phyloP scores from a whole-genome alignment of 2,888 invertebrate species.

The Lycocerus yunnanus region DNA sequence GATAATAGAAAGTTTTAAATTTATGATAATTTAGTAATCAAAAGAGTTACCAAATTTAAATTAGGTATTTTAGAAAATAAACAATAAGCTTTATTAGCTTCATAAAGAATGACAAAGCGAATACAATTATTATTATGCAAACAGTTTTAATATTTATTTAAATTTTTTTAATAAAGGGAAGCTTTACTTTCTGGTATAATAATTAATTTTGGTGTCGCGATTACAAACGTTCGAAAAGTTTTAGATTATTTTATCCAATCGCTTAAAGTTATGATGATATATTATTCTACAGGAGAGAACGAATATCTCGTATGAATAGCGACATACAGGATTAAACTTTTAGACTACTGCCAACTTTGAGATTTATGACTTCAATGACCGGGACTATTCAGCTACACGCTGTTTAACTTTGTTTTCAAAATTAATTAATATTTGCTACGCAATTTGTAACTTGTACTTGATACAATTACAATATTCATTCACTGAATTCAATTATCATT shows the following conservation, averaged over 20 bases:
- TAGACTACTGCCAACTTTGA: constrained; percentile 46
- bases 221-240: constrained; percentile 18
- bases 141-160: background rate
- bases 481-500: too few species aligned
- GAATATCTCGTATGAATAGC: constrained; percentile 46
- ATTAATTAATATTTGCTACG: background rate
- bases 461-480: background rate
- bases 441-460: background rate
- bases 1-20: background rate
- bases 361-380: constrained; percentile 48
- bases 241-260: constrained; percentile 25
- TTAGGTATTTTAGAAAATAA: background rate
- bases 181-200: constrained; percentile 6
- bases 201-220: constrained; percentile 21
- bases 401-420: constrained; percentile 5
- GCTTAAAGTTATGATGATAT: constrained; percentile 41
- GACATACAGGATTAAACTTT: constrained; percentile 48
- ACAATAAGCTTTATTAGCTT: background rate
- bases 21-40: background rate
- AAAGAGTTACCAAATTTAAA: background rate
- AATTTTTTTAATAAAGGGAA: background rate
- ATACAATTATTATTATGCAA: background rate
- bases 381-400: constrained; percentile 34
- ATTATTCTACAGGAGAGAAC: constrained; percentile 37
- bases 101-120: background rate